Percentiles rank a stretch among this genome's conserved stretches.
phyloP scores from a whole-genome alignment of 2,113 vertebrate species.

The Microtus pennsylvanicus region DNA sequence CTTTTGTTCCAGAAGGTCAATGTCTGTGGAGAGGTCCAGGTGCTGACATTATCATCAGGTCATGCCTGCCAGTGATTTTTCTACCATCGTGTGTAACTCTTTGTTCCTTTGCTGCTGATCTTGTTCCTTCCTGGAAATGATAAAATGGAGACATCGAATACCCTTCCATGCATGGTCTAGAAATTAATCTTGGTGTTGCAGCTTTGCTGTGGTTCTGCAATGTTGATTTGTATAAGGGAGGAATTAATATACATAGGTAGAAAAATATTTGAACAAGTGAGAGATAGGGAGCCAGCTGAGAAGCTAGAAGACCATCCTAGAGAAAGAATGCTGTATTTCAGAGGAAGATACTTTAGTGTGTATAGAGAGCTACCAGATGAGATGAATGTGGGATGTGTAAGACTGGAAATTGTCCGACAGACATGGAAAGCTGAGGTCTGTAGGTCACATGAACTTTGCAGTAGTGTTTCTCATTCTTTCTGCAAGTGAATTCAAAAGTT shows the following conservation, averaged over 20 bases:
- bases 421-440: not conserved
- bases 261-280: not conserved
- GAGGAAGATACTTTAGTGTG: not conserved
- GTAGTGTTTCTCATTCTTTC: not conserved
- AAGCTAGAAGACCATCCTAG: not conserved
- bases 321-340: not conserved
- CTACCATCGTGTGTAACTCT: not conserved
- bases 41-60: not conserved
- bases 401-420: not conserved
- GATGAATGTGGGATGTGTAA: not conserved
- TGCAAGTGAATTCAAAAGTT: not conserved
- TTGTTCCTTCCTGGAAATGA: conserved; percentile 26
- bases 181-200: not conserved
- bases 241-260: not conserved
- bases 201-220: not conserved
- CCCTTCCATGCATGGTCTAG: not conserved
- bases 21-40: not conserved
- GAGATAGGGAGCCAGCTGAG: not conserved
- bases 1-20: conserved; percentile 7
- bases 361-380: not conserved
- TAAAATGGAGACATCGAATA: conserved; percentile 46
- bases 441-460: not conserved
- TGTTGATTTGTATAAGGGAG: not conserved
- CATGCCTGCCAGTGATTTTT: not conserved
- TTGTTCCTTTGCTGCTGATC: conserved; percentile 26